A percentile compares a stretch with the other conserved stretches of the same genome.
Conservation (phyloP, 2,888 invertebrate genomes). For the Operophtera brumata region DNA sequence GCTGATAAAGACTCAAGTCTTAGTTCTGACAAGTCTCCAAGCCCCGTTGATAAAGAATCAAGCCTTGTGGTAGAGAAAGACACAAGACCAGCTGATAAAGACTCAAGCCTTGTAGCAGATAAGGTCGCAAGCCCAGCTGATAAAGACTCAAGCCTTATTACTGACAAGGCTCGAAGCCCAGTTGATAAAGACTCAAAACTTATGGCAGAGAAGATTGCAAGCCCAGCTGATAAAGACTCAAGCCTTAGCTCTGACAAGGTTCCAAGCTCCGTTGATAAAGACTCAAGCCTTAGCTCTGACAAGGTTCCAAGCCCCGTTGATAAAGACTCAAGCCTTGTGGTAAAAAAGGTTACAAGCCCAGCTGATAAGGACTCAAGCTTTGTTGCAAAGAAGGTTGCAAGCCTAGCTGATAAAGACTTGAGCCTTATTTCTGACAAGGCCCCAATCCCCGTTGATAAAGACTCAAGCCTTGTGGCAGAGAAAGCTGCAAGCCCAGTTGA, state of each 20-base stretch:
- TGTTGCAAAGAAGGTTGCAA: background rate
- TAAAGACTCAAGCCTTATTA: no score
- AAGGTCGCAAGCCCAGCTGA: no score
- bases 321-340: background rate
- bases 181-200: constrained; percentile 20
- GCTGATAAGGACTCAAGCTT: background rate
- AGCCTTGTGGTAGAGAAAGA: background rate
- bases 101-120: no score
- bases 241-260: constrained; percentile 2
- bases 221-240: background rate
- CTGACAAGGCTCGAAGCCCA: background rate
- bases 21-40: no score
- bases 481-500: constrained; percentile 11
- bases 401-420: background rate
- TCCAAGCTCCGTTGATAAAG: constrained; percentile 4
- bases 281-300: constrained; percentile 4
- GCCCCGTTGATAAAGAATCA: no score
- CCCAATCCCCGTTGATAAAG: background rate
- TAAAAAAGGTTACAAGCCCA: background rate
- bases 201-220: background rate
- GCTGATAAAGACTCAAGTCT: no score
- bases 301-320: constrained; percentile 19
- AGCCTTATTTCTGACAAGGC: background rate
- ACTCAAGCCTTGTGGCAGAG: background rate
- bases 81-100: background rate